Evolutionary conservation across 2,888 invertebrate genomes (phyloP).

Genomic region (Xanthostigma xanthostigma): DNA sequence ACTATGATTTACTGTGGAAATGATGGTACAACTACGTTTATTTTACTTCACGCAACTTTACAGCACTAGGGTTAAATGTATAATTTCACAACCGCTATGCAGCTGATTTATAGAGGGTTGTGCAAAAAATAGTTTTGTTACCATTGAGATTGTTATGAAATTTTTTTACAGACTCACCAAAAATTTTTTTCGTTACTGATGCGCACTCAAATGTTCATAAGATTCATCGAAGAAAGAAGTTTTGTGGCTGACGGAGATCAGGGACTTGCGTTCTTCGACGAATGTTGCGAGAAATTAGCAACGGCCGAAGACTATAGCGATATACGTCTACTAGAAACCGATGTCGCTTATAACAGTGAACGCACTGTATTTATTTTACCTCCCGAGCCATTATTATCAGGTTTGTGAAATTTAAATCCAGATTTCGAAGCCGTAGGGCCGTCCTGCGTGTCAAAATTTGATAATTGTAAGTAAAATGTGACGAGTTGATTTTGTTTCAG

Average conservation of each 20-base stretch:
- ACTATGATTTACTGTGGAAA: too few relatives aligned
- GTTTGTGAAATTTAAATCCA: background rate
- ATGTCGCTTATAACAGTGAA: constrained; percentile 66
- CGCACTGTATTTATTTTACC: constrained; percentile 90
- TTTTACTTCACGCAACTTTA: too few relatives aligned
- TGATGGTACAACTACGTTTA: too few relatives aligned
- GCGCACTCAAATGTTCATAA: constrained; percentile 93
- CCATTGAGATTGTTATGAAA: background rate
- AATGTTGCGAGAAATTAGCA: constrained; percentile 74
- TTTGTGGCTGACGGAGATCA: constrained; percentile 98
- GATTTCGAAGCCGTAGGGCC: background rate
- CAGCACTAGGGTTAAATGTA: too few relatives aligned
- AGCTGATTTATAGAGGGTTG: background rate
- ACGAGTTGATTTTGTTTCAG: constrained; percentile 3
- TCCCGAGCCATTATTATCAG: constrained; percentile 51
- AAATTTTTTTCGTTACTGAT: constrained; percentile 81
- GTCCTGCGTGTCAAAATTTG: too few relatives aligned
- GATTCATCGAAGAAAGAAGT: constrained; percentile 96
- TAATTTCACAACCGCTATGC: too few relatives aligned
- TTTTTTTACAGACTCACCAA: constrained; percentile 43
- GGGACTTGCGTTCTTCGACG: constrained; percentile 91
- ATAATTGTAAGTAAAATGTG: too few relatives aligned
- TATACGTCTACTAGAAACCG: constrained; percentile 64
- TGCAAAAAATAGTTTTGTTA: too few relatives aligned
- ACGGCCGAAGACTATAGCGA: constrained; percentile 37